A percentile compares a stretch with the other conserved stretches of the same genome.
Evolutionary conservation across 1,140 invertebrate species (phyloP).

Genomic region (Apis dorsata): DNA sequence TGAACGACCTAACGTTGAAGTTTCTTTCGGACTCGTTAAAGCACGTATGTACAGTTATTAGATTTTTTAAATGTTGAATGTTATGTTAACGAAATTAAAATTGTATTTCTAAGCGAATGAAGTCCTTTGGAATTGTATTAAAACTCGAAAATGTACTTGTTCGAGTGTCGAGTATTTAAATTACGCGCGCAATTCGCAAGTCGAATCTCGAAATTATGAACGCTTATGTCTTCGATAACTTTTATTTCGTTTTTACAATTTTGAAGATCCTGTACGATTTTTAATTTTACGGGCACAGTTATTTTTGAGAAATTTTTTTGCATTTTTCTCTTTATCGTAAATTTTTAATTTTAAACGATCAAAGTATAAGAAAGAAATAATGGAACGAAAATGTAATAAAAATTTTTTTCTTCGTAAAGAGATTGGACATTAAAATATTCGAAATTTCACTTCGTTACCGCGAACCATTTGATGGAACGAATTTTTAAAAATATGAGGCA

Average conservation of each 20-base stretch:
- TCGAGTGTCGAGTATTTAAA: background rate
- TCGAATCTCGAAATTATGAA: background rate
- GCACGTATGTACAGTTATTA: background rate
- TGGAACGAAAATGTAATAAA: background rate
- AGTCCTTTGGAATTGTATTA: too few relatives aligned
- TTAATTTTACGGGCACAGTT: background rate
- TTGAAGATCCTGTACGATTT: background rate
- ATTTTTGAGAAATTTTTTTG: background rate
- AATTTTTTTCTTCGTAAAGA: background rate
- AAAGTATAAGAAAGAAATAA: too few relatives aligned
- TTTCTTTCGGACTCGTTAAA: slow-evolving; percentile 6
- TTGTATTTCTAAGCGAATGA: background rate
- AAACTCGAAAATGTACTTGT: background rate
- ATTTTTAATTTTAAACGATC: background rate
- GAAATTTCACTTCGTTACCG: background rate
- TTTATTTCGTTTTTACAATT: background rate
- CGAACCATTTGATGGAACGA: background rate
- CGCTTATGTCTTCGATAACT: too few relatives aligned
- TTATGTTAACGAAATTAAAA: background rate
- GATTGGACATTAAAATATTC: too few relatives aligned
- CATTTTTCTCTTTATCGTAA: background rate
- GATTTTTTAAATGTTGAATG: slow-evolving; percentile 15
- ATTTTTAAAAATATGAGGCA: background rate
- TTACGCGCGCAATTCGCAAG: background rate
- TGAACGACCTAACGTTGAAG: slow-evolving; percentile 2